Percentiles rank a stretch among this genome's conserved stretches.
Conservation (phyloP, 2,797 vertebrate genomes). For the Jordanella pulchra region DNA sequence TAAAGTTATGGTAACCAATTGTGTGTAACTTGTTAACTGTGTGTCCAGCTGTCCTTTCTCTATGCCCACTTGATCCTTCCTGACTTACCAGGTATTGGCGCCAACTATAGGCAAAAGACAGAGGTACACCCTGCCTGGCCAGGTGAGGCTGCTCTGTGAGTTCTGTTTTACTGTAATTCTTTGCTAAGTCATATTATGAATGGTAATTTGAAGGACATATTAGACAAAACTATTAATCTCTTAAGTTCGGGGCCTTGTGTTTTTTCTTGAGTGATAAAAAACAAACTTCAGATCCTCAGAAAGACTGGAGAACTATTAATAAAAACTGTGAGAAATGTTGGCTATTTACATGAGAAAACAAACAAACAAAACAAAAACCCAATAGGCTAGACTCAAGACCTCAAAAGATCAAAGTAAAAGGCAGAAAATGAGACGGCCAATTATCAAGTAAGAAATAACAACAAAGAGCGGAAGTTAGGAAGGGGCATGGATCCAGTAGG, state of each 20-base stretch:
- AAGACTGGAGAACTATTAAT: background rate
- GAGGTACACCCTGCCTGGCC: too few species aligned
- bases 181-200: too few species aligned
- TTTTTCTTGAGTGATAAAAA: background rate
- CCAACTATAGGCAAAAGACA: too few species aligned
- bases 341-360: background rate
- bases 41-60: background rate
- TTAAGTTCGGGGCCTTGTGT: background rate
- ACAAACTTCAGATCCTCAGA: background rate
- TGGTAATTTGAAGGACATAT: background rate
- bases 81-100: too few species aligned
- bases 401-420: conserved; percentile 55
- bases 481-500: conserved; percentile 50
- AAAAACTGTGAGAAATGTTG: background rate
- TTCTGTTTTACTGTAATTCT: too few species aligned
- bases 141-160: too few species aligned
- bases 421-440: conserved; percentile 53
- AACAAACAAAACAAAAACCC: background rate
- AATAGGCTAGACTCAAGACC: conserved; percentile 33
- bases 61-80: background rate
- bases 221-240: background rate
- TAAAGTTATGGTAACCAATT: background rate
- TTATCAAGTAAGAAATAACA: conserved; percentile 40
- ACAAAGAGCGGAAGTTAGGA: conserved; percentile 62
- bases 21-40: background rate